Conservation (phyloP, 2,113 vertebrate species). For the Lichenostomus cassidix region DNA sequence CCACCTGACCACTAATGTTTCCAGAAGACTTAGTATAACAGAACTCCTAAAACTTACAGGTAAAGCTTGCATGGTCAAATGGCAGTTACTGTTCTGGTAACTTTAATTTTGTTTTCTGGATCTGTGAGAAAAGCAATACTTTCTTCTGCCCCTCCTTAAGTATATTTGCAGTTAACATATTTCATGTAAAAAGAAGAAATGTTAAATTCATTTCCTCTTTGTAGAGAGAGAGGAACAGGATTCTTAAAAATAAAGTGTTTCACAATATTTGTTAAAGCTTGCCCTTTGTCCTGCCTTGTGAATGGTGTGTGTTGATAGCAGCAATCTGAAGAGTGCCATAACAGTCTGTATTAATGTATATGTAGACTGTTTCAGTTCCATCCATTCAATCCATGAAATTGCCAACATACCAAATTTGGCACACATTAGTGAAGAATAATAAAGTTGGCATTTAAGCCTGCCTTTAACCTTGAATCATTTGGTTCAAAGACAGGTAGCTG, state of each 20-base stretch:
- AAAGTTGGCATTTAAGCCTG: background rate
- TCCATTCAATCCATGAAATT: background rate
- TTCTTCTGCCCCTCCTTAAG: background rate
- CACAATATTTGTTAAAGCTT: slow-evolving; percentile 25
- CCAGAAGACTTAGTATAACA: background rate
- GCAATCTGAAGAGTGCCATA: background rate
- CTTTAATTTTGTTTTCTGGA: background rate
- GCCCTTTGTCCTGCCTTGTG: background rate
- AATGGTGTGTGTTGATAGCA: background rate
- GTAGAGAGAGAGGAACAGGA: slow-evolving; percentile 25
- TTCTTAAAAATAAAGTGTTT: slow-evolving; percentile 58
- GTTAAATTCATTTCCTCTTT: slow-evolving; percentile 50
- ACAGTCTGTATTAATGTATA: background rate
- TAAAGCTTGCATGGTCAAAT: background rate
- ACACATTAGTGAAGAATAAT: background rate
- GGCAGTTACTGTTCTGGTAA: background rate
- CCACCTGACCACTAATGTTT: background rate
- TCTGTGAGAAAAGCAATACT: background rate
- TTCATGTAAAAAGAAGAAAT: slow-evolving; percentile 44
- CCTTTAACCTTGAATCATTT: background rate
- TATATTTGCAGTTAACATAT: background rate
- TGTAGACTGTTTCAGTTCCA: background rate
- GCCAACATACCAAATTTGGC: background rate
- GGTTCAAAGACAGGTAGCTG: background rate
- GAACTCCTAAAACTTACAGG: background rate